These are phyloP conservation scores for Phaethornis superciliosus DNA, from an alignment of 2,113 vertebrate genomes.

Conservation along the genomic window DNA sequence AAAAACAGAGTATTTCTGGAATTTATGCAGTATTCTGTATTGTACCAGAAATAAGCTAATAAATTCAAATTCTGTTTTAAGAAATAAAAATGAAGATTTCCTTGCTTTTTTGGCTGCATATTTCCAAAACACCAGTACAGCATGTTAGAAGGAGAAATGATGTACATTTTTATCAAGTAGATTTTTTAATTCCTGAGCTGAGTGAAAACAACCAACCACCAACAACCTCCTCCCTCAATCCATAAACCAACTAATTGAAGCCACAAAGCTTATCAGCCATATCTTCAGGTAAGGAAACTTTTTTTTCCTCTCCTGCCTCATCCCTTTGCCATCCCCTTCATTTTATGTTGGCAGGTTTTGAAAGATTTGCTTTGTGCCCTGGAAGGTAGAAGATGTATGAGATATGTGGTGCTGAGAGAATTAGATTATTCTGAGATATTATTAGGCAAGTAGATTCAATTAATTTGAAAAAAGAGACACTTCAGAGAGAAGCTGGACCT, in stretches of 20 bases:
- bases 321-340: neutral
- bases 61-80: neutral
- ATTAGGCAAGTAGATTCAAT: neutral
- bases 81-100: neutral
- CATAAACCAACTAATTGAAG: neutral
- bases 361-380: neutral
- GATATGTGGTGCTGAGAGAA: neutral
- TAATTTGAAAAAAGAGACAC: neutral
- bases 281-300: neutral
- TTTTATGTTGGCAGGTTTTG: neutral
- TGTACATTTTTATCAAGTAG: neutral
- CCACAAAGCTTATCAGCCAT: neutral
- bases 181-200: neutral
- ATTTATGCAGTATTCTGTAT: neutral
- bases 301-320: fast-evolving
- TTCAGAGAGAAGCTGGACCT: neutral
- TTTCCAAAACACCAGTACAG: neutral
- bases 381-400: neutral
- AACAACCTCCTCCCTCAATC: neutral
- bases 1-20: neutral
- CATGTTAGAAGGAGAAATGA: neutral
- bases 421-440: neutral
- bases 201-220: neutral
- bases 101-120: neutral
- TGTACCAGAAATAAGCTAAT: neutral